Evolutionary conservation across 2,888 invertebrate species (phyloP).

Genomic region (Psococerastis gibbosa): DNA sequence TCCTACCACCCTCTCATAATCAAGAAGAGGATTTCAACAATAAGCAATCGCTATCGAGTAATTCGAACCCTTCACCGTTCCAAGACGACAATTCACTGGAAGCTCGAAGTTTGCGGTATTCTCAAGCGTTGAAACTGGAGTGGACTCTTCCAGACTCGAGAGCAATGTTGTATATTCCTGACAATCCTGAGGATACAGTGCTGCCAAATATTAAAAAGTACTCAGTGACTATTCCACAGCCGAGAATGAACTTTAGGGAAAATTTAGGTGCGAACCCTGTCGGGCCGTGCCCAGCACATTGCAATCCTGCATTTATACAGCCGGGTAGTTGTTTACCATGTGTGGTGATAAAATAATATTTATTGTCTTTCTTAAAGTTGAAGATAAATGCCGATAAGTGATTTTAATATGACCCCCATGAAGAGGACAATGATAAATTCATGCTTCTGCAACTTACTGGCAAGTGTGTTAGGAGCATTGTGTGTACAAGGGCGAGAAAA

Average conservation of each 20-base stretch:
- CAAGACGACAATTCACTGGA: too few species aligned
- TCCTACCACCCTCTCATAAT: too few species aligned
- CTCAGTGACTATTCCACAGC: constrained; percentile 33
- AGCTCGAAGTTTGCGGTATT: too few species aligned
- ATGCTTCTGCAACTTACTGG: too few species aligned
- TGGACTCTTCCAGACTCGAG: constrained; percentile 32
- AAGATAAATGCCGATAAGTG: neutral
- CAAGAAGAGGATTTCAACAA: too few species aligned
- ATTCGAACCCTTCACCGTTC: too few species aligned
- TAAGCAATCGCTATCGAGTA: too few species aligned
- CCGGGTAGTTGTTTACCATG: constrained; percentile 47
- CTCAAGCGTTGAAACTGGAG: constrained; percentile 16
- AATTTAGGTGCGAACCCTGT: neutral
- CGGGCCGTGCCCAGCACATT: constrained; percentile 22
- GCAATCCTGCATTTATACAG: constrained; percentile 39
- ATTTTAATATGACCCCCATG: too few species aligned
- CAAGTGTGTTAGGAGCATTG: too few species aligned
- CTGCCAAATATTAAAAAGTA: constrained; percentile 30
- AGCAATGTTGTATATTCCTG: constrained; percentile 39
- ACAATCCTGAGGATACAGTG: constrained; percentile 21
- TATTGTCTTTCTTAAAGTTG: neutral
- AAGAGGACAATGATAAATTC: too few species aligned
- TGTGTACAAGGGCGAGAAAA: too few species aligned
- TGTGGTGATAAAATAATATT: constrained; percentile 27
- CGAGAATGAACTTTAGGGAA: neutral